Evolutionary conservation across 2,797 vertebrate genomes (phyloP), one percentile per base, ranked within the genome.

Genomic region (Hydrophis major): DNA sequence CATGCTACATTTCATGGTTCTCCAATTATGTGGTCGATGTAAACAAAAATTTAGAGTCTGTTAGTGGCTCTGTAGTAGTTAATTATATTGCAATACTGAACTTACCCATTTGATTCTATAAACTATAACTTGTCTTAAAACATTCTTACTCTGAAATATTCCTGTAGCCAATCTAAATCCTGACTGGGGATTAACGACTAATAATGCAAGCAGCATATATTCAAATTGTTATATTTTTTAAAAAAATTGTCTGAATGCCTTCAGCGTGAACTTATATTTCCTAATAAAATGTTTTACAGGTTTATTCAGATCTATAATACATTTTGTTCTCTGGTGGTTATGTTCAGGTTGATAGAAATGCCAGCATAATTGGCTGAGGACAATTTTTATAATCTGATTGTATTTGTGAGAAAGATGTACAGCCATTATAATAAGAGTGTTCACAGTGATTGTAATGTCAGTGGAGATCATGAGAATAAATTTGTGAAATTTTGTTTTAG

Each of bases 381-480:
- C 88, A 96, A 90, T 95, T 42, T 90, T 90, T 78, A 59, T 96
- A 95, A 92, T 94, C 95, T 96, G 95, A 93, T 89, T 94, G 90
- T 90, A 89, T 78, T 94, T 94, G 92, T 94, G 89, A 92, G 92
- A 95, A 95, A 95, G 93, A 92, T 87, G 95, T 95, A 88, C 93
- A 95, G 22, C 89, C 87, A 86, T 90, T 96, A 92, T 96, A 95
- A 92, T 96, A 95, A 96, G 96, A 96, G 96, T 93, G 89, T 96
- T 96, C 94, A 93, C 95, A 91, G 94, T 94, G 95, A 93, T 95
- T 95, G 86, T 87, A 93, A 95, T 95, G 96, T 96, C 96, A 96
- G 61, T 93, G 37, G 95, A 57, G 96, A 96, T 97, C 96, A 96
- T 97, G 96, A 96, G 97, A 97, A 97, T 95, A 96, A 95, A 96